Conservation (phyloP, 2,113 vertebrate genomes). For the Cyprinodon tularosa region DNA sequence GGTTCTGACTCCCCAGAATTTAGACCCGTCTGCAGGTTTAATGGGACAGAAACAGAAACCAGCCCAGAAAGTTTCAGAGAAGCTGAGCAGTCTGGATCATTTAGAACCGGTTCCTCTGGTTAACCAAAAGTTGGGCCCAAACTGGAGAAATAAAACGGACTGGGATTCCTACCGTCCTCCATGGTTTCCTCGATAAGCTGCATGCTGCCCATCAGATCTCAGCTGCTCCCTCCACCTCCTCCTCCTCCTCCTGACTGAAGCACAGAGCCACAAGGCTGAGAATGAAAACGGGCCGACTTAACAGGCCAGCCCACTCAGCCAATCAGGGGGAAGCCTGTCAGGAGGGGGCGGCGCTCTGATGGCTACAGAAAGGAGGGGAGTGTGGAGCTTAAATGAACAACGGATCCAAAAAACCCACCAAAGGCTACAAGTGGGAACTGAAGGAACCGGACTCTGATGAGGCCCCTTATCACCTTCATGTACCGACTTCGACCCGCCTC, state of each 20-base stretch:
- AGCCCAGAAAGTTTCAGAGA: not conserved
- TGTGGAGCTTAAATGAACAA: constrained; percentile 12
- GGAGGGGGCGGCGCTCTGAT: constrained; percentile 40
- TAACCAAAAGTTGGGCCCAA: not conserved
- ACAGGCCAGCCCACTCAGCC: constrained; percentile 71
- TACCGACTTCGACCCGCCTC: too few relatives aligned
- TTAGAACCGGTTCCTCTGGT: too few relatives aligned
- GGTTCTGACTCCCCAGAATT: too few relatives aligned
- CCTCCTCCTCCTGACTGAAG: constrained; percentile 56
- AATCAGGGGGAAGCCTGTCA: constrained; percentile 53
- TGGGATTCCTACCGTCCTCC: constrained; percentile 57
- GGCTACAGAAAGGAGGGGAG: constrained; percentile 29
- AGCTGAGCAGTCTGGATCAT: too few relatives aligned
- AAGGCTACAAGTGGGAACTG: constrained; percentile 35
- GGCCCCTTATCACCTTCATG: not conserved
- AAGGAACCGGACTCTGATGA: not conserved
- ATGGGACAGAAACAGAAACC: too few relatives aligned
- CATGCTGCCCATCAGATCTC: constrained; percentile 55
- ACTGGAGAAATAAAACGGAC: not conserved
- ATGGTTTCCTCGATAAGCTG: constrained; percentile 43
- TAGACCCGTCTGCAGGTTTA: too few relatives aligned
- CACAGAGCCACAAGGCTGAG: constrained; percentile 48
- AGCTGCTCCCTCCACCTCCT: constrained; percentile 51
- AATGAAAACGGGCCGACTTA: too few relatives aligned
- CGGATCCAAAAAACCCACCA: not conserved